A percentile compares a stretch with the other conserved stretches of the same genome.
phyloP scores from a whole-genome alignment of 1,140 invertebrate species.

The Amphibalanus amphitrite region DNA sequence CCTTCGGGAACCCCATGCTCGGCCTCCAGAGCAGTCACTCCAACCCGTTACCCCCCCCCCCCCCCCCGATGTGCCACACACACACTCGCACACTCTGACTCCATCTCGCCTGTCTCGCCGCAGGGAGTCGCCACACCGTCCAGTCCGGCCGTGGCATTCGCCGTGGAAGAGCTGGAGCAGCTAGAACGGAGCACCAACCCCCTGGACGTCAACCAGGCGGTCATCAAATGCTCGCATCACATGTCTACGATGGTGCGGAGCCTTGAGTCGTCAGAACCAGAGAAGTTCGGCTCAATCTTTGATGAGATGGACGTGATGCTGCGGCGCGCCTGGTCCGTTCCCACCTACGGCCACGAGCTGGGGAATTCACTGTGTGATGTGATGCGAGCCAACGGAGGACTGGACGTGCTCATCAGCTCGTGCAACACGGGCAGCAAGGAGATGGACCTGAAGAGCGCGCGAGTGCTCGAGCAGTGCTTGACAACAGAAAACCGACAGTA shows the following conservation, averaged over 20 bases:
- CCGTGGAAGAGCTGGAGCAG: background rate
- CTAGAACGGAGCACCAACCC: background rate
- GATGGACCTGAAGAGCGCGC: conserved; percentile 64
- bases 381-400: conserved; percentile 61
- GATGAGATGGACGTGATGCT: conserved; percentile 30
- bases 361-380: conserved; percentile 60
- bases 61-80: too few species aligned
- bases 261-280: background rate
- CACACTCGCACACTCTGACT: too few species aligned
- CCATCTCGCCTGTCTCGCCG: too few species aligned
- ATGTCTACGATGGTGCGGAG: background rate
- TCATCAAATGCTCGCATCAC: background rate
- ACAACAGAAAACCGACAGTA: conserved; percentile 87
- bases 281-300: conserved; percentile 15
- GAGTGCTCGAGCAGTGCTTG: conserved; percentile 81
- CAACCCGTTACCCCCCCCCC: too few species aligned
- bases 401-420: conserved; percentile 72
- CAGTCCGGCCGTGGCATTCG: conserved; percentile 1
- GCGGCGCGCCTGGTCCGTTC: conserved; percentile 70
- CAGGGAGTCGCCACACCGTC: too few species aligned
- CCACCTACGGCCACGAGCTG: conserved; percentile 64
- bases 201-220: background rate
- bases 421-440: conserved; percentile 51
- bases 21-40: too few species aligned
- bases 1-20: too few species aligned